Evolutionary conservation across 2,888 invertebrate species (phyloP).

Genomic region (Odontocolon sp.): DNA sequence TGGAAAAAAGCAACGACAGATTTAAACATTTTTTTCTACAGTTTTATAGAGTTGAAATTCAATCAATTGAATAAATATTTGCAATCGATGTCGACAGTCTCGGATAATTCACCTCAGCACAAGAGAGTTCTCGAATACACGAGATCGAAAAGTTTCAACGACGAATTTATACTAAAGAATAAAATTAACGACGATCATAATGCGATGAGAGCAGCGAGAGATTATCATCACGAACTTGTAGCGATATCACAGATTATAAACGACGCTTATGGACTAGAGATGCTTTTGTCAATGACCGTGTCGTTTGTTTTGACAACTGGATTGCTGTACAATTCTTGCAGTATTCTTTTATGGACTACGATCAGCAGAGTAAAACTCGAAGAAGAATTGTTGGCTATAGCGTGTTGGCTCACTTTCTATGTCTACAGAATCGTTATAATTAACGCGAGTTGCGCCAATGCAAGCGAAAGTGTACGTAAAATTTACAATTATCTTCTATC

Average conservation of each 20-base stretch:
- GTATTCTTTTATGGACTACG: constrained; percentile 43
- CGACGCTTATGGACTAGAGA: constrained; percentile 64
- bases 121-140: constrained; percentile 59
- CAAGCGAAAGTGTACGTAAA: constrained; percentile 59
- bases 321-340: constrained; percentile 62
- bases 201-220: constrained; percentile 63
- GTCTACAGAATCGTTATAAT: constrained; percentile 49
- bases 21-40: constrained; percentile 4
- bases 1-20: no score
- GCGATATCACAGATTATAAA: constrained; percentile 61
- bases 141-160: not conserved
- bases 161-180: constrained; percentile 9
- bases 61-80: constrained; percentile 61
- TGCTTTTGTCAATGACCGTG: constrained; percentile 62
- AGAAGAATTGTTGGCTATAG: constrained; percentile 18
- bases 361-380: rapidly evolving
- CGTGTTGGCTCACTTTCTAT: constrained; percentile 54
- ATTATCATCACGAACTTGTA: constrained; percentile 65
- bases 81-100: constrained; percentile 60
- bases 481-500: not conserved
- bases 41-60: constrained; percentile 39
- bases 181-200: constrained; percentile 33
- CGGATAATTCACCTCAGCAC: constrained; percentile 62
- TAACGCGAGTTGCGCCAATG: constrained; percentile 59
- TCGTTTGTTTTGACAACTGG: constrained; percentile 61